A percentile compares a stretch with the other conserved stretches of the same genome.
These are phyloP conservation scores for Oncorhynchus keta DNA, from an alignment of 2,113 vertebrate genomes.

Conservation along the genomic window DNA sequence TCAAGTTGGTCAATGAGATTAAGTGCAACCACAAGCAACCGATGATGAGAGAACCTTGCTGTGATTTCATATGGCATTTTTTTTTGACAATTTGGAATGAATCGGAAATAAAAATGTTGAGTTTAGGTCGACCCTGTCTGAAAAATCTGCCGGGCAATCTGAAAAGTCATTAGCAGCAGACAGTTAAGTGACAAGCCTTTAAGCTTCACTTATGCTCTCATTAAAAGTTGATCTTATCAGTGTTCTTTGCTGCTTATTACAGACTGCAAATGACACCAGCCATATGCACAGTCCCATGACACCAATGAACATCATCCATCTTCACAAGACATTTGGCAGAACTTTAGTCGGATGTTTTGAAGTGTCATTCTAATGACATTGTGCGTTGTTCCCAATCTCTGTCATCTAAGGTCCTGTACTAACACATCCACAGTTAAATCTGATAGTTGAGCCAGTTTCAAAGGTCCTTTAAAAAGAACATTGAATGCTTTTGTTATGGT, in stretches of 20 bases:
- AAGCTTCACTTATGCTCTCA: conserved; percentile 70
- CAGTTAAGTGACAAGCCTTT: conserved; percentile 67
- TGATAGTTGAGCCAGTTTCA: conserved; percentile 54
- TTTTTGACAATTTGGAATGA: conserved; percentile 9
- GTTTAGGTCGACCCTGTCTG: conserved; percentile 35
- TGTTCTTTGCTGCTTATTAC: conserved; percentile 56
- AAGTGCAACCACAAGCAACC: neutral
- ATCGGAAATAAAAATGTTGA: conserved; percentile 44
- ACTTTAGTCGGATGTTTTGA: conserved; percentile 61
- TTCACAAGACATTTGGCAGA: conserved; percentile 62
- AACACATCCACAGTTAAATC: conserved; percentile 48
- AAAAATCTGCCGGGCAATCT: conserved; percentile 58
- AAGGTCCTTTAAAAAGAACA: conserved; percentile 42
- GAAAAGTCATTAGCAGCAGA: conserved; percentile 62
- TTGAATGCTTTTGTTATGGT: conserved; percentile 41
- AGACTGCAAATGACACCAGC: conserved; percentile 62
- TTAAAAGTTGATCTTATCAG: conserved; percentile 69
- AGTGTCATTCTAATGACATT: conserved; percentile 59
- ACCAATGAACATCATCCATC: conserved; percentile 64
- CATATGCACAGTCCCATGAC: conserved; percentile 71
- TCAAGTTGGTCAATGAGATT: neutral
- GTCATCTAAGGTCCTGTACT: conserved; percentile 57
- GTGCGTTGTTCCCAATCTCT: conserved; percentile 55
- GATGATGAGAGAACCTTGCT: conserved; percentile 1
- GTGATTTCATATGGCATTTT: conserved; percentile 26